Evolutionary conservation across 2,797 vertebrate genomes (phyloP).

Genomic region (Phataginus tricuspis): DNA sequence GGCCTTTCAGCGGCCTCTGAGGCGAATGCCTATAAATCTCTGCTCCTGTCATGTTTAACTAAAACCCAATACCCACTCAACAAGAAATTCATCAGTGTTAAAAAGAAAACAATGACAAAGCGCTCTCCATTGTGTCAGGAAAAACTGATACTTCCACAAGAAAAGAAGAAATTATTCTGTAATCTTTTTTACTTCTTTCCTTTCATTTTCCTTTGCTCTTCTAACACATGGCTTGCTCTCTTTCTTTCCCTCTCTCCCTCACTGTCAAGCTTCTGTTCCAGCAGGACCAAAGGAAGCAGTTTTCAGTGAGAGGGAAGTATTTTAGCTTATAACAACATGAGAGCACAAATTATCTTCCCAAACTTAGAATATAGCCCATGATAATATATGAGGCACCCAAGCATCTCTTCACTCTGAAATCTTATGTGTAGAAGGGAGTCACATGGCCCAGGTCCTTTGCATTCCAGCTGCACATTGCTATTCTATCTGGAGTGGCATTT

Average conservation of each 20-base stretch:
- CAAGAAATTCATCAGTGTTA: slow-evolving; percentile 95
- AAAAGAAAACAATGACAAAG: slow-evolving; percentile 94
- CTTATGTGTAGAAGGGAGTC: slow-evolving; percentile 53
- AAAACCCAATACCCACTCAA: slow-evolving; percentile 96
- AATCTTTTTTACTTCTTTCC: neutral
- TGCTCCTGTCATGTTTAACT: slow-evolving; percentile 91
- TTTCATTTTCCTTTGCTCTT: neutral
- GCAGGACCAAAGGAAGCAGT: slow-evolving; percentile 39
- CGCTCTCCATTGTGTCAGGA: slow-evolving; percentile 88
- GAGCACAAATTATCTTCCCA: slow-evolving; percentile 48
- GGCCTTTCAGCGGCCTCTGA: slow-evolving; percentile 90
- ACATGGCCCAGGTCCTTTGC: neutral
- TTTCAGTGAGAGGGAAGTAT: slow-evolving; percentile 73
- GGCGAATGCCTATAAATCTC: slow-evolving; percentile 93
- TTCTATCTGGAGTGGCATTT: slow-evolving; percentile 31
- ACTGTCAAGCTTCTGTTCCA: slow-evolving; percentile 67
- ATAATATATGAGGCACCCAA: slow-evolving; percentile 19
- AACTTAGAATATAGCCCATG: slow-evolving; percentile 8
- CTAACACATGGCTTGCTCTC: neutral
- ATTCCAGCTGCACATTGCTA: neutral
- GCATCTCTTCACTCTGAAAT: slow-evolving; percentile 33
- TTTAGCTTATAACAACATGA: slow-evolving; percentile 53
- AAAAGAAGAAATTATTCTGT: slow-evolving; percentile 66
- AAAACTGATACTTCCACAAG: slow-evolving; percentile 82
- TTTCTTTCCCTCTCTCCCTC: neutral